These are phyloP conservation scores for Oophaga sylvatica DNA, from an alignment of 2,797 vertebrate genomes.

Conservation along the genomic window DNA sequence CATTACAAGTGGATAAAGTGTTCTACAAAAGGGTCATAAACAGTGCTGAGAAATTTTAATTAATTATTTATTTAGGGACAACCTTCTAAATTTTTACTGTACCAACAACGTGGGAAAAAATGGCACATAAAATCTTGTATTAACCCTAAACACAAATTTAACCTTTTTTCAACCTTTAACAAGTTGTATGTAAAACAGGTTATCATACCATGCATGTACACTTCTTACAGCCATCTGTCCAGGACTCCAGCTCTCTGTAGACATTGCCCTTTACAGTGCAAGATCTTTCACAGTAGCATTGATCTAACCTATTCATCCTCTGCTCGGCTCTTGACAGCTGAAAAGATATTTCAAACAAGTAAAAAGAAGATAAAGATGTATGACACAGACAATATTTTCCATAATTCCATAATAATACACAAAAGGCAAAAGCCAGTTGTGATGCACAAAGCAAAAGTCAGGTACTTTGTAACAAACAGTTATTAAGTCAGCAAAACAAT, in stretches of 20 bases:
- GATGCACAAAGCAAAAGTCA: conserved; percentile 6
- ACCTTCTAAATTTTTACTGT: neutral
- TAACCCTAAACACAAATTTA: conserved; percentile 9
- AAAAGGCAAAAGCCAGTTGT: conserved; percentile 19
- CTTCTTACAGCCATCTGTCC: conserved; percentile 96
- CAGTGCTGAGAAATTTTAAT: too few relatives aligned
- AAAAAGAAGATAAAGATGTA: neutral
- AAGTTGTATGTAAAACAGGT: conserved; percentile 20
- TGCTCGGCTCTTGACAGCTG: conserved; percentile 95
- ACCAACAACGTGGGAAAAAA: too few relatives aligned
- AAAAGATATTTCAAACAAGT: conserved; percentile 65
- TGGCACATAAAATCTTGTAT: neutral
- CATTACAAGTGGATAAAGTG: too few relatives aligned
- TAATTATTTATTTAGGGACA: too few relatives aligned
- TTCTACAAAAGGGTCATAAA: too few relatives aligned
- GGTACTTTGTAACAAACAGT: neutral
- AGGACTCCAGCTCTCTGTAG: conserved; percentile 92
- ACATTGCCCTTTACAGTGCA: conserved; percentile 88
- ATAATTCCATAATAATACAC: conserved; percentile 33
- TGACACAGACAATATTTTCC: conserved; percentile 38
- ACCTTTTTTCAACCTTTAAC: conserved; percentile 15
- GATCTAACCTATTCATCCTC: conserved; percentile 94
- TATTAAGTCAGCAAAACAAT: conserved; percentile 1
- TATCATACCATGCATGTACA: conserved; percentile 93
- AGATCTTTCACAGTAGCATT: conserved; percentile 96